phyloP scores from a whole-genome alignment of 37 sponge, comb jelly and placozoan genomes.

The Ianthella basta region DNA sequence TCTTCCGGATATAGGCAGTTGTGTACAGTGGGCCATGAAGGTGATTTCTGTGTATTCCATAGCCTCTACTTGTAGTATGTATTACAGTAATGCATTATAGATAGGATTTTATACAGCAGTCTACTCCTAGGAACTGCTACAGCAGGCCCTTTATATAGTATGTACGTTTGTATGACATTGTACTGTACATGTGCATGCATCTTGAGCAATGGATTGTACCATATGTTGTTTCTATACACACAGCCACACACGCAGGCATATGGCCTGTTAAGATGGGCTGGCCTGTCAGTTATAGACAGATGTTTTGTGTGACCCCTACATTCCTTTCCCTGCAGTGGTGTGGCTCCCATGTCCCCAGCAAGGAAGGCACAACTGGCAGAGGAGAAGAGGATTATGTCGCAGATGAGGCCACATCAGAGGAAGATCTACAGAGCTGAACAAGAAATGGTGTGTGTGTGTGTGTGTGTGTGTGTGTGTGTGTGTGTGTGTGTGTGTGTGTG shows the following conservation, averaged over 20 bases:
- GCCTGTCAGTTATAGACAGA: too few species aligned
- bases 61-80: too few species aligned
- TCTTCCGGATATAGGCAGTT: too few species aligned
- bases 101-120: too few species aligned
- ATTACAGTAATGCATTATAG: too few species aligned
- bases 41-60: too few species aligned
- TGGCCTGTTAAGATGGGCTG: background rate
- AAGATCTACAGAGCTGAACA: slow-evolving; percentile 26
- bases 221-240: background rate
- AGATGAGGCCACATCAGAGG: slow-evolving; percentile 61
- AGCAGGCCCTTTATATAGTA: too few species aligned
- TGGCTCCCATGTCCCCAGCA: slow-evolving; percentile 34
- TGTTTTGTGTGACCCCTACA: background rate
- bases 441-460: slow-evolving; percentile 37
- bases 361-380: slow-evolving; percentile 45
- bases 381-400: slow-evolving; percentile 34
- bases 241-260: background rate
- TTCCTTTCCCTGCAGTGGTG: slow-evolving; percentile 17
- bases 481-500: background rate
- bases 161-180: background rate
- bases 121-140: too few species aligned
- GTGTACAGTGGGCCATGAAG: too few species aligned
- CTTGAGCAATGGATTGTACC: background rate
- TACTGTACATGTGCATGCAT: background rate
- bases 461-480: background rate